Percentiles rank a stretch among this genome's conserved stretches.
Conservation (phyloP, 2,113 vertebrate genomes). For the Regulus satrapa region DNA sequence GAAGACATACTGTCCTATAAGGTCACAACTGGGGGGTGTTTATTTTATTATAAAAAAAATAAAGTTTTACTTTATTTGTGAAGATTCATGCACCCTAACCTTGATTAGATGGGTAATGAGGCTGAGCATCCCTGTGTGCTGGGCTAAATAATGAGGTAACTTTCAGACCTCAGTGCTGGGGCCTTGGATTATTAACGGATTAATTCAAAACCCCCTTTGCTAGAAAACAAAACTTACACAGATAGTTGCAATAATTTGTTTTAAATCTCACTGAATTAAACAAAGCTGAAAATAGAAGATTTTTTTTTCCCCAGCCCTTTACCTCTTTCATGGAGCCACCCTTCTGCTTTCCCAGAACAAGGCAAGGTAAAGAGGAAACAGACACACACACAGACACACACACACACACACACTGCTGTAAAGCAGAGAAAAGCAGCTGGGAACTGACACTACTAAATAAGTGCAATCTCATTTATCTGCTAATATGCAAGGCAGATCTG, state of each 20-base stretch:
- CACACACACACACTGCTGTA: neutral
- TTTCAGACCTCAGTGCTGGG: neutral
- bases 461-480: neutral
- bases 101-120: neutral
- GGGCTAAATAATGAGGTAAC: neutral
- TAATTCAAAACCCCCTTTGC: neutral
- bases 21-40: fast-evolving
- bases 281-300: neutral
- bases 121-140: neutral
- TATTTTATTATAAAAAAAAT: too few relatives aligned
- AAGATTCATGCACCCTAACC: neutral
- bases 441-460: slow-evolving; percentile 19
- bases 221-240: neutral
- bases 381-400: neutral
- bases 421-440: slow-evolving; percentile 27
- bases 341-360: neutral
- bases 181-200: neutral
- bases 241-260: neutral
- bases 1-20: neutral
- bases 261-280: neutral
- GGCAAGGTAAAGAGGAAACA: neutral
- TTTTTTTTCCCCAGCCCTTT: neutral
- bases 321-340: neutral
- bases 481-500: neutral
- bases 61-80: neutral